These are phyloP conservation scores for Bruchidius siliquastri DNA, from an alignment of 2,888 invertebrate species.

Conservation along the genomic window DNA sequence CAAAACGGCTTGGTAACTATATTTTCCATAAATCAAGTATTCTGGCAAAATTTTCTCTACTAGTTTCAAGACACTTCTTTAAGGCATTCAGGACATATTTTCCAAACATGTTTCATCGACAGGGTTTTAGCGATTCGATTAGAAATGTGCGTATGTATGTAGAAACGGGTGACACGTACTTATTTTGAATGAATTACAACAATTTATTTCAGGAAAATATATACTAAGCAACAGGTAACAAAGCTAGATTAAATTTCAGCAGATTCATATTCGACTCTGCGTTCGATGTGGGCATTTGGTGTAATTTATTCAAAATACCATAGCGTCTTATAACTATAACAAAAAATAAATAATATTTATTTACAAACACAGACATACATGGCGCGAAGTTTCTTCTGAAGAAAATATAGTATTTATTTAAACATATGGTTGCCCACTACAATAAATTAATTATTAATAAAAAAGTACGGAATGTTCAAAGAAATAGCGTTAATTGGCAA, in stretches of 20 bases:
- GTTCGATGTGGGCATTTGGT: not conserved
- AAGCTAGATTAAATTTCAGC: too few species aligned
- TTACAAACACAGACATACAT: not conserved
- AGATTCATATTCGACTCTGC: too few species aligned
- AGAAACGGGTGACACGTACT: not conserved
- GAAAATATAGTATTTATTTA: not conserved
- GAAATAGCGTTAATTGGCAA: not conserved
- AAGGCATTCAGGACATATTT: not conserved
- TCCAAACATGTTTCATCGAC: not conserved
- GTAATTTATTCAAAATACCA: not conserved
- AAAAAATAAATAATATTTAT: not conserved
- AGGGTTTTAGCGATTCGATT: not conserved
- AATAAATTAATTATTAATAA: not conserved
- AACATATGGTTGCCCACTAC: not conserved
- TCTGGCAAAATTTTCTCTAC: not conserved
- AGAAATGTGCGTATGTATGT: not conserved
- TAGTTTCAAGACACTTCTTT: not conserved
- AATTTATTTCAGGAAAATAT: not conserved
- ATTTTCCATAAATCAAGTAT: not conserved
- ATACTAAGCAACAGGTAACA: too few species aligned
- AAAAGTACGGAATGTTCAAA: not conserved
- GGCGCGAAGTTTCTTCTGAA: not conserved
- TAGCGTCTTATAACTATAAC: not conserved
- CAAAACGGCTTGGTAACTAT: not conserved
- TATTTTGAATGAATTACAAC: not conserved